Base-by-base conservation (phyloP, 2,113 vertebrate genomes). In the Ovis aries region DNA sequence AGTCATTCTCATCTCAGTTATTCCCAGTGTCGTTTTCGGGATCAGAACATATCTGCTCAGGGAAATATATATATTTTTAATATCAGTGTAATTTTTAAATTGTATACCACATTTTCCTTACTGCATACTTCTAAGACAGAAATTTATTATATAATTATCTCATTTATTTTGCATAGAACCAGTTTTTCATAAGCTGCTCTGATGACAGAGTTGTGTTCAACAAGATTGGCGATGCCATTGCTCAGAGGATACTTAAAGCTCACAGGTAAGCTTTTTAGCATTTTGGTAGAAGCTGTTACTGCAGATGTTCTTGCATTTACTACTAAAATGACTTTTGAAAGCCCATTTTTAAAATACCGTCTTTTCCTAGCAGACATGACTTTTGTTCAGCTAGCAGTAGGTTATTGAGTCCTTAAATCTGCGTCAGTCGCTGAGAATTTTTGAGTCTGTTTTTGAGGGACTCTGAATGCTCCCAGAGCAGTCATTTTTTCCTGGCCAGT, bases 181-280 rank as follows among this genome's bases (percentile, higher is more conserved):
- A 99, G 98, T 99, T 99, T 98, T 99, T 99, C 97, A 99, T 99
- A 98, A 99, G 99, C 98, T 99, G 99, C 36, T 99, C 99, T 2
- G 99, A 99, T 98, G 99, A 99, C 98, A 99, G 98, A 97, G 98
- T 99, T 16, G 99, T 99, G 67, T 99, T 99, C 98, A 99, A 99
- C 98, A 99, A 99, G 98, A 99, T 99, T 0, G 99, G 99, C 0
- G 99, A 99, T 86, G 94, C 99, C 0, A 99, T 99, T 21, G 99
- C 99, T 17, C 98, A 99, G 90, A 99, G 99, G 95, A 99, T 99
- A 98, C 99, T 99, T 89, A 99, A 98, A 98, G 99, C 99, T 5
- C 98, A 99, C 99, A 99, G 99, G 99, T 99, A 98, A 99, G 12
- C 3, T 67, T 95, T 88, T 81, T 62, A 74, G 33, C 88, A 48